phyloP scores from a whole-genome alignment of 2,113 vertebrate genomes.

The Suncus etruscus region DNA sequence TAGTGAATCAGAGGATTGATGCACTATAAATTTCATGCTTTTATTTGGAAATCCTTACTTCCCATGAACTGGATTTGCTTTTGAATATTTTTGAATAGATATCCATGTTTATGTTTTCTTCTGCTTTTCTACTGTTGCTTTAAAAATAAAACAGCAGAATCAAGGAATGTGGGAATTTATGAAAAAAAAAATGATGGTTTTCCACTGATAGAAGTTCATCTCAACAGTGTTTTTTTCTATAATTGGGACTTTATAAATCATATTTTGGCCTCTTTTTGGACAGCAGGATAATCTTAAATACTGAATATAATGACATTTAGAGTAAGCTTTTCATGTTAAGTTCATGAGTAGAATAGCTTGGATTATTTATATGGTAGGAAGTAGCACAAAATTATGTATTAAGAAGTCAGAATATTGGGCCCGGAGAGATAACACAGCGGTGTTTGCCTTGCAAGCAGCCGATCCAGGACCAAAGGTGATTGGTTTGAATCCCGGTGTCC shows the following conservation, averaged over 20 bases:
- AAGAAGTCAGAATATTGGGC: neutral
- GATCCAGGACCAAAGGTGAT: no score
- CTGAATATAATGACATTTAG: neutral
- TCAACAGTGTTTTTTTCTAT: constrained; percentile 7
- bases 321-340: neutral
- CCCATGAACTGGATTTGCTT: no score
- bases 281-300: constrained; percentile 11
- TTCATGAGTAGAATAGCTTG: neutral
- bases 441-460: no score
- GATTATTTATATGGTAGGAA: neutral
- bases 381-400: neutral
- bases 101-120: no score
- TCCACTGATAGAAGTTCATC: neutral
- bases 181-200: constrained; percentile 15
- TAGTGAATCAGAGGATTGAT: no score
- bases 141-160: no score
- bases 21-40: no score
- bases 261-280: neutral
- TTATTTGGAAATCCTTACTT: no score
- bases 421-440: no score
- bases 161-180: neutral
- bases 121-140: no score
- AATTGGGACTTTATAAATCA: neutral
- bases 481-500: no score
- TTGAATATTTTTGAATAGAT: no score